Percentiles rank a stretch among this genome's conserved stretches.
phyloP scores from a whole-genome alignment of 2,797 vertebrate genomes.

The Hipposideros larvatus region DNA sequence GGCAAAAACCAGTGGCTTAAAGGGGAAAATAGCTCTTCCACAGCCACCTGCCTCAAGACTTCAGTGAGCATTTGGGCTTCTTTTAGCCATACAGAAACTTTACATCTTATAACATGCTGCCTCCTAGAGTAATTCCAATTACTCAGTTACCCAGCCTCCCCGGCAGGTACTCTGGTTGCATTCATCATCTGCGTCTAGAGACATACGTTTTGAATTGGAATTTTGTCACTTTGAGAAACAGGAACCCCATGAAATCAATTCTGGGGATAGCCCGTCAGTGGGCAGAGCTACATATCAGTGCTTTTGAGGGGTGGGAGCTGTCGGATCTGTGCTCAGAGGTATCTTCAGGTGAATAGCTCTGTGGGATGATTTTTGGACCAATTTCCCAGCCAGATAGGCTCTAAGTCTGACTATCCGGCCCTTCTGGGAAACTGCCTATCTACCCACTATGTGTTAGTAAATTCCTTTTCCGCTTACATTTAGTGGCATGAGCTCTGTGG shows the following conservation, averaged over 20 bases:
- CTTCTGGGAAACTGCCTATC: background rate
- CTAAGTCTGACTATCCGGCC: background rate
- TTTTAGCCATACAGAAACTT: background rate
- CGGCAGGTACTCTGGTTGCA: background rate
- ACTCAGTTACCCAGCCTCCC: background rate
- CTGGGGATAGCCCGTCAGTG: background rate
- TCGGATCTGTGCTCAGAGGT: too few relatives aligned
- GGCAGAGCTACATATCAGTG: background rate
- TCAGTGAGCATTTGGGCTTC: background rate
- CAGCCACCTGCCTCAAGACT: background rate
- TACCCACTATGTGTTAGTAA: background rate
- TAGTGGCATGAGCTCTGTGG: background rate
- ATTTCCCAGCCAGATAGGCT: background rate
- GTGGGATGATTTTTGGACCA: background rate
- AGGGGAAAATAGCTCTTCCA: background rate
- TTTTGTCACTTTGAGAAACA: background rate
- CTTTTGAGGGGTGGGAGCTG: background rate
- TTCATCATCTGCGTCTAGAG: rapidly evolving
- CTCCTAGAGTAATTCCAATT: background rate
- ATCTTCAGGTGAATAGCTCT: background rate
- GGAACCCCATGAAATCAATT: background rate
- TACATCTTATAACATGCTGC: background rate
- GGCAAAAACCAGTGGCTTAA: background rate
- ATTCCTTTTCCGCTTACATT: background rate
- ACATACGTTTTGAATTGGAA: background rate